phyloP scores from a whole-genome alignment of 2,888 invertebrate species.

The Rambutsinella grinnellia region DNA sequence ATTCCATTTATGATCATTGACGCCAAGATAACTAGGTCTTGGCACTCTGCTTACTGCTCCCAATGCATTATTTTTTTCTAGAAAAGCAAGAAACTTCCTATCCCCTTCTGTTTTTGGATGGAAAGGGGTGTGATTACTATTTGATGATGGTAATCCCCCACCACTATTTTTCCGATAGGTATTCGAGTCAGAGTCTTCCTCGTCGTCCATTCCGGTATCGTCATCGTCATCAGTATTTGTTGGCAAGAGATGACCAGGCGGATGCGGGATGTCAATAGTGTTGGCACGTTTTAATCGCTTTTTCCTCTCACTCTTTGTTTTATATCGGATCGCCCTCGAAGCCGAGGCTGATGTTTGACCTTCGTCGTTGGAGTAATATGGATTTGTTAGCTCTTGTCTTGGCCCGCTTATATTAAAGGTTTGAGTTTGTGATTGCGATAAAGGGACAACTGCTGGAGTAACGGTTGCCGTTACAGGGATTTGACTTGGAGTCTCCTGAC shows the following conservation, averaged over 20 bases:
- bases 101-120: conserved; percentile 88
- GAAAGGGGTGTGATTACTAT: conserved; percentile 68
- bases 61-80: conserved; percentile 77
- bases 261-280: conserved; percentile 88
- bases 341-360: conserved; percentile 40
- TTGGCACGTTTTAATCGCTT: conserved; percentile 88
- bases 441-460: neutral
- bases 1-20: conserved; percentile 79
- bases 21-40: conserved; percentile 67
- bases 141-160: conserved; percentile 1
- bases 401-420: neutral
- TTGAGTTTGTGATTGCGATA: neutral
- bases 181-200: conserved; percentile 70
- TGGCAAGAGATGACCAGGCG: conserved; percentile 71
- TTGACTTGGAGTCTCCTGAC: neutral
- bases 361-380: conserved; percentile 42
- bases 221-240: conserved; percentile 59
- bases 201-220: conserved; percentile 70
- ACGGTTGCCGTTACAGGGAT: neutral
- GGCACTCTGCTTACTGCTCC: conserved; percentile 60
- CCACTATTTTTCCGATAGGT: conserved; percentile 63
- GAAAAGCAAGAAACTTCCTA: conserved; percentile 85
- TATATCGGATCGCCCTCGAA: conserved; percentile 61
- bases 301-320: conserved; percentile 74
- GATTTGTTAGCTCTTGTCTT: neutral